phyloP scores from a whole-genome alignment of 2,888 invertebrate species.

The Diaphora mendica region DNA sequence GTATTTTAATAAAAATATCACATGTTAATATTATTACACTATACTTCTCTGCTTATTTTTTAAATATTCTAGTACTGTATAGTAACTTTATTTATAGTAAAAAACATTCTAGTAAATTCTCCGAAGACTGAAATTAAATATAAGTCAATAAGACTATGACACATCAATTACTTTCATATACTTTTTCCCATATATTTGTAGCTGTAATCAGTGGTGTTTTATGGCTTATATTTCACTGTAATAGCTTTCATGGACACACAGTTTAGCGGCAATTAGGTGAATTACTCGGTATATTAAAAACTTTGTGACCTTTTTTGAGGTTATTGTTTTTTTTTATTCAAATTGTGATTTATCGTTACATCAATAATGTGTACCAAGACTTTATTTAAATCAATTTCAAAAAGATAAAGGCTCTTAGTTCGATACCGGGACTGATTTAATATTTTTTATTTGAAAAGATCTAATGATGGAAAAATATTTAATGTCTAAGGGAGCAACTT shows the following conservation, averaged over 20 bases:
- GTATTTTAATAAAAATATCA: background rate
- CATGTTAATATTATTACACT: no score
- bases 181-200: constrained; percentile 21
- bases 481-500: background rate
- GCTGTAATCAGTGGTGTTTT: constrained; percentile 31
- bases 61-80: background rate
- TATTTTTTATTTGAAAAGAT: background rate
- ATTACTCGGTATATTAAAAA: constrained; percentile 21
- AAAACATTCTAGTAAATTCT: background rate
- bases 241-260: constrained; percentile 31
- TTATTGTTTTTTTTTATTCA: background rate
- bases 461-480: background rate
- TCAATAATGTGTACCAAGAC: background rate
- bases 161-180: constrained; percentile 18
- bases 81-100: background rate
- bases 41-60: background rate
- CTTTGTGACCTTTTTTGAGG: background rate
- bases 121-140: background rate
- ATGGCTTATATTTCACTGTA: constrained; percentile 33
- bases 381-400: background rate
- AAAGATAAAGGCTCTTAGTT: background rate
- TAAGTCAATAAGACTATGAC: background rate
- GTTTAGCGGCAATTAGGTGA: constrained; percentile 30
- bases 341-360: background rate
- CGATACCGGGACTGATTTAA: background rate